Evolutionary conservation across 2,113 vertebrate genomes (phyloP), one percentile per base, ranked within the genome.

Genomic region (Hiodon alosoides): DNA sequence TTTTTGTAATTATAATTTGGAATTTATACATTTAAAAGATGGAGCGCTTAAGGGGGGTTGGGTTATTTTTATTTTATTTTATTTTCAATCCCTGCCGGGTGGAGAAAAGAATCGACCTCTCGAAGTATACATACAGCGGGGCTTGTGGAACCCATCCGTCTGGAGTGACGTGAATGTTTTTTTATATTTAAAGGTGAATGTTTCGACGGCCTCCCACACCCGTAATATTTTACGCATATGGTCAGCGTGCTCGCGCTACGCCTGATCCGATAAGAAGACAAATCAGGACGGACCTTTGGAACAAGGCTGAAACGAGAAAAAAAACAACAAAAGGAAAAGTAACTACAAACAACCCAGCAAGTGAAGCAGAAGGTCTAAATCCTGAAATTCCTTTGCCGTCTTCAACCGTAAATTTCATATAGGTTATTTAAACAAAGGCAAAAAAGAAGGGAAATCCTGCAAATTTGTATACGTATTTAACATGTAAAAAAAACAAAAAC

Each of bases 361-460:
- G 72, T 80, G 79, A 83, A 85, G 84, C 84, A 88, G 85, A 88
- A 87, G 82, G 80, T 87, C 76, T 75, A 85, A 83, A 83, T 76
- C 83, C 85, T 85, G 84, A 85, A 81, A 90, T 89, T 88, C 85
- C 87, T 90, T 86, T 87, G 84, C 83, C 84, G 86, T 85, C 87
- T 87, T 84, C 87, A 90, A 90, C 87, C 84, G 80, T 86, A 90
- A 90, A 91, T 88, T 89, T 83, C 81, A 83, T 82, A 85, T 80
- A 80, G 82, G 83, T 87, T 87, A 83, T 86, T 89, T 85, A 85
- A 87, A 82, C 71, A 84, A 69, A 75, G 57, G 17, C 75, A 61
- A 68, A 72, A 52, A 31, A 65, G 16, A 52, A 65, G 48, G 58
- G 70, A 51, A 67, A 51, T 50, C 54, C 72, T 70, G 67, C 53